Conservation (phyloP, 2,888 invertebrate species). For the Strigamia crassipes region DNA sequence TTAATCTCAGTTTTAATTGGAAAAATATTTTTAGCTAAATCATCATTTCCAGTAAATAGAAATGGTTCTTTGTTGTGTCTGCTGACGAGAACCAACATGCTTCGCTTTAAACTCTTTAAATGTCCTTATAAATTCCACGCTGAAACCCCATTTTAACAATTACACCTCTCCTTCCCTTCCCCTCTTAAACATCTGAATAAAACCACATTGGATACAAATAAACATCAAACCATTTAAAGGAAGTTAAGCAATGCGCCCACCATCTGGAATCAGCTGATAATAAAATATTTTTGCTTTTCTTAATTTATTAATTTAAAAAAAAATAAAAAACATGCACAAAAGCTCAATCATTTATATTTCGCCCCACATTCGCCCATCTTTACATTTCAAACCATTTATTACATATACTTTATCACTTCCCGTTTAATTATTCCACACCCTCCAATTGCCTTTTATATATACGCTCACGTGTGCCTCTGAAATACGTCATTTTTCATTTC, state of each 20-base stretch:
- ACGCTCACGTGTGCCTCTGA: conserved; percentile 26
- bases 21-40: neutral
- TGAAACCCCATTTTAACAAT: neutral
- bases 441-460: neutral
- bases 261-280: neutral
- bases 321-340: neutral
- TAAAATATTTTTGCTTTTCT: neutral
- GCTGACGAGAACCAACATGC: neutral
- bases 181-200: neutral
- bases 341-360: neutral
- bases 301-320: neutral
- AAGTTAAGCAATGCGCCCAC: neutral
- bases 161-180: neutral
- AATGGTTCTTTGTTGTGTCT: neutral
- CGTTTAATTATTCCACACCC: conserved; percentile 29
- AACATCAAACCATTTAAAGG: neutral
- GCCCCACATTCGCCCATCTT: neutral
- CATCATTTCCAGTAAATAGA: neutral
- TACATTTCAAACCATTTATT: conserved; percentile 1
- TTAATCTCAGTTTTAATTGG: neutral
- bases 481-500: conserved; percentile 26
- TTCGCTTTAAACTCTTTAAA: neutral
- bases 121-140: neutral
- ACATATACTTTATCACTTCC: conserved; percentile 18
- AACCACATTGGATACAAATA: neutral